These are phyloP conservation scores for Melangyna quadrimaculata DNA, from an alignment of 2,888 invertebrate genomes.

Conservation along the genomic window DNA sequence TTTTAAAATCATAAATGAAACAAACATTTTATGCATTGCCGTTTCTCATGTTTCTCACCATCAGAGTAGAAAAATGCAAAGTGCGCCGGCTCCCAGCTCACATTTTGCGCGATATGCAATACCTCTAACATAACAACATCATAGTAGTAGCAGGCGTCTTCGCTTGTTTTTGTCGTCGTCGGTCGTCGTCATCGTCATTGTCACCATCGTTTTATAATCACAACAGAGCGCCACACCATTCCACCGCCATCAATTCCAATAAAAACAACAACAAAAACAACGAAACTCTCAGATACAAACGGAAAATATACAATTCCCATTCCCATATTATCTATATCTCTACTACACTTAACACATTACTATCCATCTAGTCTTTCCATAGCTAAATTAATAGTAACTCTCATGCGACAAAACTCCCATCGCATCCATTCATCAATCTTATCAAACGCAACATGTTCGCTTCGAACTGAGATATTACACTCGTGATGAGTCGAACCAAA, in stretches of 20 bases:
- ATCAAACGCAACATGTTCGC: slow-evolving; percentile 46
- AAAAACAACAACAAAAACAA: slow-evolving; percentile 18
- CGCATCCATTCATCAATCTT: slow-evolving; percentile 61
- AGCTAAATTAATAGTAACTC: slow-evolving; percentile 60
- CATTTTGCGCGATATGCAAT: slow-evolving; percentile 61
- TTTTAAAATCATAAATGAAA: slow-evolving; percentile 49
- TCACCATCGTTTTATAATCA: slow-evolving; percentile 24
- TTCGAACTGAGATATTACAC: slow-evolving; percentile 26
- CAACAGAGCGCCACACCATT: slow-evolving; percentile 53
- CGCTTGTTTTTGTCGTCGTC: neutral
- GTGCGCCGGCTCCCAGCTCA: slow-evolving; percentile 70
- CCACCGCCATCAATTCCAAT: slow-evolving; percentile 7
- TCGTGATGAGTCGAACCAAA: neutral
- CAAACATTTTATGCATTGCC: slow-evolving; percentile 45
- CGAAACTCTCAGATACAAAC: slow-evolving; percentile 24
- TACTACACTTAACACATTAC: slow-evolving; percentile 34
- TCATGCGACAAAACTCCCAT: slow-evolving; percentile 55
- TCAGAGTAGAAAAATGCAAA: slow-evolving; percentile 45
- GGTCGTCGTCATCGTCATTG: slow-evolving; percentile 4
- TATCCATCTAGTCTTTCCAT: slow-evolving; percentile 33
- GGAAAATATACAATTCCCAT: slow-evolving; percentile 23
- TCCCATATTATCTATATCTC: slow-evolving; percentile 30
- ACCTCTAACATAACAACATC: no score
- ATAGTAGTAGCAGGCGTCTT: slow-evolving; percentile 27
- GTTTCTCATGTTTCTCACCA: neutral